phyloP scores from a whole-genome alignment of 1,140 invertebrate species.

The Bilobella aurantiaca region DNA sequence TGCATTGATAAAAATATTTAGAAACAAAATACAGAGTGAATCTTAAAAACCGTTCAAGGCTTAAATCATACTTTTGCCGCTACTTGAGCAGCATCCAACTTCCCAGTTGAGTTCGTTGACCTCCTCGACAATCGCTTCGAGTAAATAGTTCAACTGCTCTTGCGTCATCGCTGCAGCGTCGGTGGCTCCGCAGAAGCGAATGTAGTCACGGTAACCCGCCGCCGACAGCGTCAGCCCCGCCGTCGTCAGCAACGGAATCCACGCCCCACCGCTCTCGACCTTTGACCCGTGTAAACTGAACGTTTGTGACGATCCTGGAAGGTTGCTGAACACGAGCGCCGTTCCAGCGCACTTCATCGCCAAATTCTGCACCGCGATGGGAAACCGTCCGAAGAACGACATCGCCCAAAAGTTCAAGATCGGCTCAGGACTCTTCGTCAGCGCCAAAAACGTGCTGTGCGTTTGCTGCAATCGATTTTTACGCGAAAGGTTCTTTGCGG shows the following conservation, averaged over 20 bases:
- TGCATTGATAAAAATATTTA: too few relatives aligned
- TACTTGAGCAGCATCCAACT: background rate
- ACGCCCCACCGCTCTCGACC: conserved; percentile 4
- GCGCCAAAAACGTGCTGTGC: background rate
- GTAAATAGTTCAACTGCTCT: background rate
- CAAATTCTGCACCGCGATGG: conserved; percentile 9
- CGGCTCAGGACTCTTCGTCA: conserved; percentile 11
- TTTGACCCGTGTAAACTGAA: conserved; percentile 9
- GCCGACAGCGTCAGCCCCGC: conserved; percentile 12
- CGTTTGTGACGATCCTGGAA: conserved; percentile 14
- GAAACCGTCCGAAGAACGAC: conserved; percentile 30
- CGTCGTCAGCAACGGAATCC: conserved; percentile 19
- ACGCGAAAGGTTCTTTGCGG: background rate
- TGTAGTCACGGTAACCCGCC: background rate
- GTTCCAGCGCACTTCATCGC: conserved; percentile 15
- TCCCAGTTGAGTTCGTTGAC: background rate
- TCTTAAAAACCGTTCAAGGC: too few relatives aligned
- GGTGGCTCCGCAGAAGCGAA: conserved; percentile 8
- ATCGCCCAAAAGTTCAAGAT: conserved; percentile 23
- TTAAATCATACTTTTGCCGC: background rate
- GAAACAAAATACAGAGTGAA: too few relatives aligned
- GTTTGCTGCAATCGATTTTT: background rate
- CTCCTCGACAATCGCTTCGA: conserved; percentile 2
- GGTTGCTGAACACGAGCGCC: conserved; percentile 15
- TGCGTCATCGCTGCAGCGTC: conserved; percentile 5